Evolutionary conservation across 2,888 invertebrate genomes (phyloP), one percentile per base, ranked within the genome.

Genomic region (Therioaphis trifolii): DNA sequence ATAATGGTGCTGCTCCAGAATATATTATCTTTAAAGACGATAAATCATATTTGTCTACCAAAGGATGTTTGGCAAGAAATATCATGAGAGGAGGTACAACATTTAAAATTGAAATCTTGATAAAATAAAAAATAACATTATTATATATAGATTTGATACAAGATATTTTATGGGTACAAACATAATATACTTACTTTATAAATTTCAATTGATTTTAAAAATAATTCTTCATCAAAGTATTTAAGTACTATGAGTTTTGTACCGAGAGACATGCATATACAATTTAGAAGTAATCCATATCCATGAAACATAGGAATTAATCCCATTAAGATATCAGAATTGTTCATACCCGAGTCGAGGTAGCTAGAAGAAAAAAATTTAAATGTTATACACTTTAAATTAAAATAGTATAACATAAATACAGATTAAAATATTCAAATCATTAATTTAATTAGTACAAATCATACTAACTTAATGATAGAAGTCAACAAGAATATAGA

Each of bases 301-400:
- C 94, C 94, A 88, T 95, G 94, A 89, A 93, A 95, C 89, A 94
- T 93, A 3, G 94, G 95, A 7, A 95, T 90, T 0, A 93, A 92
- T 1, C 92, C 92, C 43, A 93, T 88, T 11, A 90, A 0, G 24
- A 24, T 43, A 58, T 84, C 75, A 63, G 52, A 5, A 7, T 49
- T 2, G 21, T 29, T 21, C 0, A 40, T 4, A 46, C 79, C 49
- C 24, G 18, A 18, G 35, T 75, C 21, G 27, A 66, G 2, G 3
- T 35, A 11, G 18, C 72, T 79, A 55, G 14, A 68, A 40, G 15
- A 52, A 11, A 66, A 35, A 15, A 68, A 76, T 35, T n/a, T n/a
- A n/a, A n/a, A n/a, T n/a, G n/a, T n/a, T n/a, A n/a, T n/a, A n/a
- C n/a, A n/a, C n/a, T n/a, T n/a, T n/a, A n/a, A n/a, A 18, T 4